A percentile compares a stretch with the other conserved stretches of the same genome.
These are phyloP conservation scores for Anoplolepis gracilipes DNA, from an alignment of 1,140 invertebrate genomes.

Conservation along the genomic window DNA sequence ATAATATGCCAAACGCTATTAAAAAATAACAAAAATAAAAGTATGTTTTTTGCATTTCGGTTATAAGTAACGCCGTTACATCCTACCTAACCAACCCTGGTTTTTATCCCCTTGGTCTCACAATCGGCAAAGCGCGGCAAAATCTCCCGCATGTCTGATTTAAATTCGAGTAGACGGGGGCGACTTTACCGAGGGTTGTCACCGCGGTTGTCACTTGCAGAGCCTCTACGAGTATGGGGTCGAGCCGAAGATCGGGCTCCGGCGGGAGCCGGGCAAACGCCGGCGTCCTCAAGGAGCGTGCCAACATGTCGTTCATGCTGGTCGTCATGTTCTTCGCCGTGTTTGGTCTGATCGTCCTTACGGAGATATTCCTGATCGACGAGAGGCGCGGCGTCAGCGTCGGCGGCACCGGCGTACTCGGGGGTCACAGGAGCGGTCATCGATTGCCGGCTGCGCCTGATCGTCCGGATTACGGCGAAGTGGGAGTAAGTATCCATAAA, in stretches of 20 bases:
- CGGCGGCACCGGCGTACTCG: constrained; percentile 82
- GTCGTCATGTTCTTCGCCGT: constrained; percentile 96
- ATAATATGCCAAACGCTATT: too few species aligned
- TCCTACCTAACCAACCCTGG: too few species aligned
- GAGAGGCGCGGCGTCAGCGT: constrained; percentile 84
- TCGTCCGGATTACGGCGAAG: constrained; percentile 85
- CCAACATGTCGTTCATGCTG: constrained; percentile 94
- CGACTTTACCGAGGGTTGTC: background rate
- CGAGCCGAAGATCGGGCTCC: constrained; percentile 74
- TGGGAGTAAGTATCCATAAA: constrained; percentile 78
- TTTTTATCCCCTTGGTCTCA: too few species aligned
- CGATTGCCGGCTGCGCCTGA: constrained; percentile 81
- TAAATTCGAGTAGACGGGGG: too few species aligned
- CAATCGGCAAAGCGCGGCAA: background rate
- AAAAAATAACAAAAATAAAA: too few species aligned
- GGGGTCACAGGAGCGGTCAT: constrained; percentile 83
- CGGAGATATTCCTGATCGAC: constrained; percentile 93
- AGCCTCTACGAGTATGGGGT: constrained; percentile 79
- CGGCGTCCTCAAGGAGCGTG: constrained; percentile 89
- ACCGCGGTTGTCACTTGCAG: constrained; percentile 42
- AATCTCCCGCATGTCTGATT: background rate
- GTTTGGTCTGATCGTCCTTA: constrained; percentile 93
- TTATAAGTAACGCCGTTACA: too few species aligned
- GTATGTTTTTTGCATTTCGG: too few species aligned
- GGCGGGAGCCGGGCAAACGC: constrained; percentile 82